These are phyloP conservation scores for Echiichthys vipera DNA, from an alignment of 2,797 vertebrate genomes.

Conservation along the genomic window DNA sequence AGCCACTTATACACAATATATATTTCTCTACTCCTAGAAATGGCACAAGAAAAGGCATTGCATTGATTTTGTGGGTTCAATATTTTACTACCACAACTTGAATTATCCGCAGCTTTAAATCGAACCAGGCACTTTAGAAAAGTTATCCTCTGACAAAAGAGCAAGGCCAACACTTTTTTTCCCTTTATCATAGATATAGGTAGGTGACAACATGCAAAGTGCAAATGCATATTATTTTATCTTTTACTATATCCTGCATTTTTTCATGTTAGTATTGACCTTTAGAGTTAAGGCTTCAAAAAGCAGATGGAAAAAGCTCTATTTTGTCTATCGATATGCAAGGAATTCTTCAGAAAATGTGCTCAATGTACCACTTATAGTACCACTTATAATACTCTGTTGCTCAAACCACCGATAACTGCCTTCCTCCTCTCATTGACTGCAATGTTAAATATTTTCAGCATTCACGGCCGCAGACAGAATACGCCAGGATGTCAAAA, in stretches of 20 bases:
- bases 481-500: too few relatives aligned
- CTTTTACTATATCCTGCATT: too few relatives aligned
- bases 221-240: neutral
- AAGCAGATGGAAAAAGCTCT: neutral
- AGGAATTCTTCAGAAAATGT: too few relatives aligned
- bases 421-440: too few relatives aligned
- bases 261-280: neutral
- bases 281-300: neutral
- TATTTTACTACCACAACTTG: neutral
- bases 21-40: neutral
- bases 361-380: too few relatives aligned
- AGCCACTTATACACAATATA: neutral
- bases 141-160: neutral
- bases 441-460: too few relatives aligned
- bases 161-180: too few relatives aligned
- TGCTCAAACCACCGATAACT: too few relatives aligned
- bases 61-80: neutral
- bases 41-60: neutral
- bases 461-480: too few relatives aligned
- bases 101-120: neutral
- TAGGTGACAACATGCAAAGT: neutral
- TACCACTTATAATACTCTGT: too few relatives aligned
- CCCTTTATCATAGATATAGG: neutral
- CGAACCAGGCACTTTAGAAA: neutral
- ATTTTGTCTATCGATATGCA: neutral